Evolutionary conservation across 1,140 invertebrate species (phyloP).

Genomic region (Halictus rubicundus): DNA sequence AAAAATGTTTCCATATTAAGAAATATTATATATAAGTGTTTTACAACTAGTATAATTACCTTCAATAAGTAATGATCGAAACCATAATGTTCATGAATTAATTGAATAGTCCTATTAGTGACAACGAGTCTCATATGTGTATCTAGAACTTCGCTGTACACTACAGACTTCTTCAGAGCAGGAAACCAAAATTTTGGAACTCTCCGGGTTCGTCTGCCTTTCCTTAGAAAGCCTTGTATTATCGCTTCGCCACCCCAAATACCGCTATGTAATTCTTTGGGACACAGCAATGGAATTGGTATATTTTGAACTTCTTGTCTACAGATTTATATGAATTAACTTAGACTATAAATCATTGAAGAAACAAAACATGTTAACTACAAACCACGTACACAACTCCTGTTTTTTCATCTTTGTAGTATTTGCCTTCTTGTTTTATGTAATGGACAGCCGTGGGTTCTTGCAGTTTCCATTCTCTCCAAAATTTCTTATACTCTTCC

Average conservation of each 20-base stretch:
- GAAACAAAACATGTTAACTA: not conserved
- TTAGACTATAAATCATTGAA: too few relatives aligned
- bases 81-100: slow-evolving; percentile 95
- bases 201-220: slow-evolving; percentile 81
- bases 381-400: slow-evolving; percentile 83
- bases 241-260: slow-evolving; percentile 99
- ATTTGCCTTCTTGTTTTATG: slow-evolving; percentile 87
- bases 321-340: slow-evolving; percentile 35
- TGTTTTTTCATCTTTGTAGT: slow-evolving; percentile 86
- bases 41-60: slow-evolving; percentile 77
- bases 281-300: slow-evolving; percentile 89
- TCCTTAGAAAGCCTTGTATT: slow-evolving; percentile 92
- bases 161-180: slow-evolving; percentile 86
- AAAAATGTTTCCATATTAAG: not conserved
- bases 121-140: slow-evolving; percentile 90
- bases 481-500: slow-evolving; percentile 93
- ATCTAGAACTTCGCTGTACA: slow-evolving; percentile 97
- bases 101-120: slow-evolving; percentile 89
- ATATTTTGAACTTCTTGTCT: slow-evolving; percentile 87
- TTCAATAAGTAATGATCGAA: slow-evolving; percentile 97
- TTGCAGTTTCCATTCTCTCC: slow-evolving; percentile 89
- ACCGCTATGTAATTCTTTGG: slow-evolving; percentile 90
- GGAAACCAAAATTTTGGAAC: slow-evolving; percentile 95
- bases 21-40: slow-evolving; percentile 21
- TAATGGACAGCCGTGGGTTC: slow-evolving; percentile 92